Evolutionary conservation across 1,140 invertebrate genomes (phyloP).

Genomic region (Eubasilissa regina): DNA sequence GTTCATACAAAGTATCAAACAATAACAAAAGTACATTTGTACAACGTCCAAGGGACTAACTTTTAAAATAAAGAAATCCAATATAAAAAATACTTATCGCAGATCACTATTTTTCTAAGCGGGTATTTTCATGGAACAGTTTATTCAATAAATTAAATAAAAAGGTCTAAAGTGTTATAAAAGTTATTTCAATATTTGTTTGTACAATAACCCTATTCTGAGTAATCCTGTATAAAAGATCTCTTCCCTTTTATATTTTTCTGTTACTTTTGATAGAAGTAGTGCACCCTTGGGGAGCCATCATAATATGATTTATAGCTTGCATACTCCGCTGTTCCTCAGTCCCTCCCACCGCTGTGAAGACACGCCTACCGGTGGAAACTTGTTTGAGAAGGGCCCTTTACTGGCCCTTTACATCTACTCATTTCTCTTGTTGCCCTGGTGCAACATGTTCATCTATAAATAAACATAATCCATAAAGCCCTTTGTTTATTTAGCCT

Average conservation of each 20-base stretch:
- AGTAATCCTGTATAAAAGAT: conserved; percentile 24
- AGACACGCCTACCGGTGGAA: neutral
- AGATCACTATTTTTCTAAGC: no score
- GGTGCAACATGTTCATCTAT: conserved; percentile 60
- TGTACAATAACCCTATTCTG: neutral
- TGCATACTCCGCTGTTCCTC: conserved; percentile 43
- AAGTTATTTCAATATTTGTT: no score
- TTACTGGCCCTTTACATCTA: conserved; percentile 49
- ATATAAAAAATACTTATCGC: no score
- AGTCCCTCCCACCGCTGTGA: conserved; percentile 39
- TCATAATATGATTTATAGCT: conserved; percentile 55
- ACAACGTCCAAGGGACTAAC: no score
- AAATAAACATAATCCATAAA: conserved; percentile 61
- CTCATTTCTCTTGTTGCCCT: conserved; percentile 43
- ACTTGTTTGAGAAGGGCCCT: conserved; percentile 19
- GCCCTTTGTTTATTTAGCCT: conserved; percentile 52
- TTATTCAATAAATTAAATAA: no score
- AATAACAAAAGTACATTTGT: no score
- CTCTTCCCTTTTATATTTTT: conserved; percentile 57
- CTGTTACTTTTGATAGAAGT: conserved; percentile 57
- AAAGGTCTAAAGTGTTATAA: no score
- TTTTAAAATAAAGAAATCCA: no score
- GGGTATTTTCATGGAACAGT: no score
- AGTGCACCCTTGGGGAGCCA: conserved; percentile 60
- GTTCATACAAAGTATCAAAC: no score